Evolutionary conservation across 2,888 invertebrate genomes (phyloP).

Genomic region (Cremastinae sp.): DNA sequence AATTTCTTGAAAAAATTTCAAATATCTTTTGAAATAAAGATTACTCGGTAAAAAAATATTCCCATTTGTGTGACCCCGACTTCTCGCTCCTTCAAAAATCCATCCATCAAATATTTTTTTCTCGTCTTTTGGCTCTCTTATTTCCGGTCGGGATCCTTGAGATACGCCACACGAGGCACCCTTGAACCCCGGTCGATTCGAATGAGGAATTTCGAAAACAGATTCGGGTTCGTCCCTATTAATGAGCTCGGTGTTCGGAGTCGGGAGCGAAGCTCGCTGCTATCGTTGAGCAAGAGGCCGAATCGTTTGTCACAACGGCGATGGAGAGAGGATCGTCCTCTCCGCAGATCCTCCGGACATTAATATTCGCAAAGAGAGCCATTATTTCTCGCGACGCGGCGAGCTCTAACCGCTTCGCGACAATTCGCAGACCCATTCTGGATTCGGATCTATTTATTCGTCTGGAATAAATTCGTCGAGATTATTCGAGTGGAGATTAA

Average conservation of each 20-base stretch:
- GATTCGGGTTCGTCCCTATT: constrained; percentile 4
- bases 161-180: constrained; percentile 3
- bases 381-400: background rate
- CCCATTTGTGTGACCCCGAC: too few species aligned
- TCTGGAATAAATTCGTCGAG: too few species aligned
- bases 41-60: too few species aligned
- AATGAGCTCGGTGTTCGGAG: constrained; percentile 1
- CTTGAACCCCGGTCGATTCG: constrained; percentile 5
- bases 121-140: constrained; percentile 41
- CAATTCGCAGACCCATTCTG: too few species aligned
- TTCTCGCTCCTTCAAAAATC: constrained; percentile 19
- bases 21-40: too few species aligned
- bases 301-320: background rate
- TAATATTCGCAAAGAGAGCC: background rate
- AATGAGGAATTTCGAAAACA: constrained; percentile 1
- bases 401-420: too few species aligned
- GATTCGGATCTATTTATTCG: too few species aligned
- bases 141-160: constrained; percentile 33
- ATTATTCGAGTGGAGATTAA: too few species aligned
- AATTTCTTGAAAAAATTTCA: too few species aligned
- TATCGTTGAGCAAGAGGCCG: background rate
- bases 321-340: background rate
- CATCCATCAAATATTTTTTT: constrained; percentile 33
- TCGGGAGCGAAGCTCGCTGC: background rate
- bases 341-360: background rate